Conservation (phyloP, 2,888 invertebrate genomes). For the Cryptocheilus praepositus region DNA sequence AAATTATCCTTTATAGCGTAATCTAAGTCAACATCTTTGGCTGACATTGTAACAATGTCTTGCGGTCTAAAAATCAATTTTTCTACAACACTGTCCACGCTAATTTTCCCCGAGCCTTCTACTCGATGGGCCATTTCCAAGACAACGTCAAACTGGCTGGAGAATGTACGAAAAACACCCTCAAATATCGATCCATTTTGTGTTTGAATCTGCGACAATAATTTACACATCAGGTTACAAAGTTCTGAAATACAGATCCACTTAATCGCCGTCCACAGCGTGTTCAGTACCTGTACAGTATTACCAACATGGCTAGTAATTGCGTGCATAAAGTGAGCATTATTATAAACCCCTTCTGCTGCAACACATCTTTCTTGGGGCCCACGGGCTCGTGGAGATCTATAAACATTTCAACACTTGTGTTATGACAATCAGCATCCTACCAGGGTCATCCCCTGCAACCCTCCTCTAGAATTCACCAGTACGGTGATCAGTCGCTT, state of each 20-base stretch:
- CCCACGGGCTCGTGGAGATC: constrained; percentile 81
- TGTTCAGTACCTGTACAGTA: constrained; percentile 79
- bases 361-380: constrained; percentile 78
- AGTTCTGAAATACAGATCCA: background rate
- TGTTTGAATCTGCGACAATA: constrained; percentile 80
- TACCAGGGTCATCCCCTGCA: too few species aligned
- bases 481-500: background rate
- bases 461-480: too few species aligned
- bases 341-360: constrained; percentile 92
- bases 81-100: constrained; percentile 84
- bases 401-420: constrained; percentile 61
- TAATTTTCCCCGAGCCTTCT: constrained; percentile 81
- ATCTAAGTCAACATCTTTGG: constrained; percentile 90
- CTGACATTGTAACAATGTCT: constrained; percentile 89
- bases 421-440: background rate
- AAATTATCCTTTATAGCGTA: constrained; percentile 92
- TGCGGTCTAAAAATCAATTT: constrained; percentile 89
- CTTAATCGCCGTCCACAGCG: background rate
- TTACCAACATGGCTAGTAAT: constrained; percentile 91
- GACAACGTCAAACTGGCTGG: constrained; percentile 90
- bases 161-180: constrained; percentile 93
- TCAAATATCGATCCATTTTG: constrained; percentile 91
- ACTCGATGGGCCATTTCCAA: constrained; percentile 91
- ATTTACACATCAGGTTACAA: constrained; percentile 17
- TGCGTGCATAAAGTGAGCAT: constrained; percentile 93